A percentile compares a stretch with the other conserved stretches of the same genome.
Conservation (phyloP, 2,797 vertebrate species). For the Anabas testudineus region DNA sequence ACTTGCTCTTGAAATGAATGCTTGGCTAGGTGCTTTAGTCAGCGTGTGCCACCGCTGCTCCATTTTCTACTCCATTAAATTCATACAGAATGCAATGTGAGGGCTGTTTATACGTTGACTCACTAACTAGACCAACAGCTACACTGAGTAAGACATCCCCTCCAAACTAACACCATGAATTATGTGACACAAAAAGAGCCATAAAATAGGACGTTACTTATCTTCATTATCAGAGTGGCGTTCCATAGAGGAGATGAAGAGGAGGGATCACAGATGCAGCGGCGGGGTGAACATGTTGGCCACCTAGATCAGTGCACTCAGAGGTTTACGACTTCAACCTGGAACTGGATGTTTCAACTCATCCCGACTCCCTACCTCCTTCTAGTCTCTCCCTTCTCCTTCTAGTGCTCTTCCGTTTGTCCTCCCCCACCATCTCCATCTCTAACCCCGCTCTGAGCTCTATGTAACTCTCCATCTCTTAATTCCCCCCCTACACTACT, state of each 20-base stretch:
- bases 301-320: constrained; percentile 80
- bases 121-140: constrained; percentile 23
- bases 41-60: constrained; percentile 5
- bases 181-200: constrained; percentile 62
- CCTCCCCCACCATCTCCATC: constrained; percentile 43
- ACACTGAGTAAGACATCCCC: constrained; percentile 30
- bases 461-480: constrained; percentile 66
- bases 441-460: constrained; percentile 40
- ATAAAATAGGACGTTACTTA: constrained; percentile 75
- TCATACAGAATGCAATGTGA: constrained; percentile 14
- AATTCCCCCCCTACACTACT: constrained; percentile 48
- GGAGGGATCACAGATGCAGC: constrained; percentile 55
- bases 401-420: constrained; percentile 58
- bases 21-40: constrained; percentile 32
- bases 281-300: constrained; percentile 77
- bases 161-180: constrained; percentile 55
- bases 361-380: constrained; percentile 74
- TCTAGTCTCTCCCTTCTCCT: constrained; percentile 60
- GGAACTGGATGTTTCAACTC: constrained; percentile 78
- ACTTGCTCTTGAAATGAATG: constrained; percentile 40
- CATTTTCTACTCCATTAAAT: constrained; percentile 28
- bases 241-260: constrained; percentile 58
- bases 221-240: constrained; percentile 66
- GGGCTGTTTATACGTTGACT: constrained; percentile 33
- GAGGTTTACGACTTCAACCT: constrained; percentile 85